A percentile compares a stretch with the other conserved stretches of the same genome.
Evolutionary conservation across 2,113 vertebrate species (phyloP).

Genomic region (Gymnorhina tibicen): DNA sequence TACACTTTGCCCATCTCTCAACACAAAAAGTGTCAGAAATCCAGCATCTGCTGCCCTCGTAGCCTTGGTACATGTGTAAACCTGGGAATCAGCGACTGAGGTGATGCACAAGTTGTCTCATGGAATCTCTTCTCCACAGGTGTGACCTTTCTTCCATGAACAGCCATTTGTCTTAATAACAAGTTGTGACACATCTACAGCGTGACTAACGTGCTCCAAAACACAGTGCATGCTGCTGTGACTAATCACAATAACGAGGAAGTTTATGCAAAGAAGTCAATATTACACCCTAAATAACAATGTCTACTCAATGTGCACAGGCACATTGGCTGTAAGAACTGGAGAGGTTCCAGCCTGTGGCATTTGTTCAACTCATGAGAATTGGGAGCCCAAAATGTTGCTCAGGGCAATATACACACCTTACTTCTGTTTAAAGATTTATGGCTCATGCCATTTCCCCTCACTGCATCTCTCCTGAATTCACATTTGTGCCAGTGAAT

Average conservation of each 20-base stretch:
- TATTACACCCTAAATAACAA: neutral
- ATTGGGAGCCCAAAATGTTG: neutral
- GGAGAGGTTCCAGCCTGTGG: neutral
- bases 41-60: neutral
- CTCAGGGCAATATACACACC: neutral
- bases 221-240: neutral
- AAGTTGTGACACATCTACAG: neutral
- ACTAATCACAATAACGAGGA: neutral
- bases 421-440: neutral
- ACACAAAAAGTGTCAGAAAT: neutral
- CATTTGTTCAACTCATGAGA: neutral
- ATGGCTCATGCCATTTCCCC: neutral
- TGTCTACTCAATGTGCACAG: accelerated
- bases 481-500: neutral
- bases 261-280: neutral
- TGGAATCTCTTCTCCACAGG: neutral
- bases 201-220: neutral
- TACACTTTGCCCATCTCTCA: neutral
- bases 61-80: neutral
- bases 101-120: neutral
- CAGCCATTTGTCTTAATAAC: neutral
- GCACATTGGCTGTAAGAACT: neutral
- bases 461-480: neutral
- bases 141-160: neutral
- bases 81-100: neutral